phyloP scores from a whole-genome alignment of 1,140 invertebrate species.

The Agraylea sexmaculata region DNA sequence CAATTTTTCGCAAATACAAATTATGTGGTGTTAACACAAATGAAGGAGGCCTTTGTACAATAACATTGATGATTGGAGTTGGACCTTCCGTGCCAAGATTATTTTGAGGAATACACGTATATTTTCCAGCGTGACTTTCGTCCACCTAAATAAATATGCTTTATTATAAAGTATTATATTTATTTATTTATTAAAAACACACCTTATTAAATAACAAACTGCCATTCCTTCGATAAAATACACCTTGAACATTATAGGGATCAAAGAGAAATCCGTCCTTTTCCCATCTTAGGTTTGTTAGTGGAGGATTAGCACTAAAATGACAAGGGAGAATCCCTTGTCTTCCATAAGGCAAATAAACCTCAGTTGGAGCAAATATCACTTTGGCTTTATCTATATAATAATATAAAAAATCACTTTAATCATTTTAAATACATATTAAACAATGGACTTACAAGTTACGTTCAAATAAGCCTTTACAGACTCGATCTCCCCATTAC shows the following conservation, averaged over 20 bases:
- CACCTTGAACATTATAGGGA: conserved; percentile 77
- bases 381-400: conserved; percentile 82
- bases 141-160: conserved; percentile 42
- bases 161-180: conserved; percentile 7
- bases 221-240: conserved; percentile 76
- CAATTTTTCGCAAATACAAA: conserved; percentile 70
- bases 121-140: conserved; percentile 65
- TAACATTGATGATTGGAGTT: conserved; percentile 74
- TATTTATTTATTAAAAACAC: conserved; percentile 13
- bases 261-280: conserved; percentile 88
- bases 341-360: conserved; percentile 80
- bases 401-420: conserved; percentile 9
- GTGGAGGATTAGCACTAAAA: conserved; percentile 83
- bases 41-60: conserved; percentile 75
- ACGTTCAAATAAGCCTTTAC: conserved; percentile 87
- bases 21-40: conserved; percentile 66
- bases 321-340: conserved; percentile 85
- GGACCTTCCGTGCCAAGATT: conserved; percentile 73
- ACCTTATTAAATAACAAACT: conserved; percentile 72
- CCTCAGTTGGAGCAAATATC: conserved; percentile 74
- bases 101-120: conserved; percentile 89
- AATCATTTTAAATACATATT: conserved; percentile 2
- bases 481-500: conserved; percentile 66
- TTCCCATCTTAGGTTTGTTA: conserved; percentile 88
- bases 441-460: conserved; percentile 61